Percentiles rank a stretch among this genome's conserved stretches.
Conservation (phyloP, 2,113 vertebrate species). For the Pluvialis apricaria region DNA sequence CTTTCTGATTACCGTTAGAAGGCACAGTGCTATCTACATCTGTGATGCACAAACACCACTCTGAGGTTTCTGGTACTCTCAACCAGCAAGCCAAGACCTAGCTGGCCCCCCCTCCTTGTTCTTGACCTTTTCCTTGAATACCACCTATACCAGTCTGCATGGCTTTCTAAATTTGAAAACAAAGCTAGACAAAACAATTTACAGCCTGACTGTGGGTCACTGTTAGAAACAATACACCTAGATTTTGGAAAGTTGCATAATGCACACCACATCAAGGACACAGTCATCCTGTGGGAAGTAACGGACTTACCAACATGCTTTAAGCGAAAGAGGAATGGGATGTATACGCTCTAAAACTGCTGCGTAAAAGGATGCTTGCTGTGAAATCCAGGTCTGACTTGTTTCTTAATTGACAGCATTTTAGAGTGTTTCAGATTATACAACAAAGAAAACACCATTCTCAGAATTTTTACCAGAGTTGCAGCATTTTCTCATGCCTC, state of each 20-base stretch:
- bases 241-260: background rate
- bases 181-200: background rate
- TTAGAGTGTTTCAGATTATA: background rate
- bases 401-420: background rate
- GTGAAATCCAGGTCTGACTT: background rate
- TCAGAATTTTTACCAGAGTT: background rate
- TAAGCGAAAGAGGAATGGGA: background rate
- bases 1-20: background rate
- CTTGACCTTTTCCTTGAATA: background rate
- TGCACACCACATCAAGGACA: background rate
- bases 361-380: background rate
- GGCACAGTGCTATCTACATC: too few relatives aligned
- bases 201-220: too few relatives aligned
- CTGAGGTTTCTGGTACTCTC: background rate
- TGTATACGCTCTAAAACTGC: background rate
- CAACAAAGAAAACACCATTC: background rate
- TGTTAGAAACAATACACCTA: background rate
- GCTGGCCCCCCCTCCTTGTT: background rate
- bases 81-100: background rate
- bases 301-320: background rate
- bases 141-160: background rate
- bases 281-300: background rate
- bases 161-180: background rate
- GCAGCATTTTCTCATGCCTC: background rate
- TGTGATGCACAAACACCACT: background rate